Base-by-base conservation (phyloP, 2,797 vertebrate species). In the Lutjanus campechanus region DNA sequence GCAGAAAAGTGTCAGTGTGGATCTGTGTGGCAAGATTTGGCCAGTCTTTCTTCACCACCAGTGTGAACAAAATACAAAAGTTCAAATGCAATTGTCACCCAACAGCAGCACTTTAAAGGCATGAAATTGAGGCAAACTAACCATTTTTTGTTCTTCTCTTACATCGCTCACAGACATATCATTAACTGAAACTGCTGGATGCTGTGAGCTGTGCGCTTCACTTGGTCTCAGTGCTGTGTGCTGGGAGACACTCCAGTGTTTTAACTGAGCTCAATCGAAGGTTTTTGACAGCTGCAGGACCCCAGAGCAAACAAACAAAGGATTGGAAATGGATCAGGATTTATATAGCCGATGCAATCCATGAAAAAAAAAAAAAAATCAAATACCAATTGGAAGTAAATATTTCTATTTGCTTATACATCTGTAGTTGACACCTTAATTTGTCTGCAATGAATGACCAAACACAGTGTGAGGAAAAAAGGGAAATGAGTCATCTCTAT, bases 181-280 rank as follows among this genome's bases (percentile, higher is more conserved):
- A 84, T 84, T 87, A 89, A 76, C 68, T 84, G 71, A 83, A 82
- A 66, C 70, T 75, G 80, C 73, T 76, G 64, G 73, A 84, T 85
- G 59, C 46, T 66, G 67, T 79, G 79, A 74, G 73, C 66, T 73
- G 72, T 72, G 54, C 19, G 41, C 60, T 76, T 86, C 74, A 81
- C 72, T 85, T 5, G 5, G 50, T 76, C 69, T 76, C 77, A 83
- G 12, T 67, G 55, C 67, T 56, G 63, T 43, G 70, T 3, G 15
- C 84, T 66, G 74, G 36, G 76, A 83, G 73, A 78, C 0, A 22
- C 77, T 73, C 36, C 69, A 68, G 36, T 79, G 75, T 87, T 85
- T 87, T 77, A 79, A 71, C 59, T 64, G 78, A 68, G 77, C 79
- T 84, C 77, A 82, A 68, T 67, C 11, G 8, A 76, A 83, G 79